Evolutionary conservation across 2,797 vertebrate species (phyloP).

Genomic region (Ispidina picta): DNA sequence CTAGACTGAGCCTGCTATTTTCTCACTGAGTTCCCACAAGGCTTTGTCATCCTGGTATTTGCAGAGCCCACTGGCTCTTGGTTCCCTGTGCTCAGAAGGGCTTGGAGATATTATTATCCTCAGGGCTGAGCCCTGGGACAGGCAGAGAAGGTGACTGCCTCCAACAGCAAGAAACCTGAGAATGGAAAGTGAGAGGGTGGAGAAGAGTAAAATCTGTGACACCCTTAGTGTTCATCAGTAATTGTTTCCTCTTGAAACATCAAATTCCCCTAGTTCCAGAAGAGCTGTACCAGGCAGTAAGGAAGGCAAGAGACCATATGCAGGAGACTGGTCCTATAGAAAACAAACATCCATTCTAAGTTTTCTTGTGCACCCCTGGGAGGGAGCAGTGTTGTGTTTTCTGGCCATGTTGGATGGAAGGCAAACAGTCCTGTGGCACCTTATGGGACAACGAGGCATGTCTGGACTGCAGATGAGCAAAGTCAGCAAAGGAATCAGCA

Average conservation of each 20-base stretch:
- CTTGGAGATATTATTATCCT: background rate
- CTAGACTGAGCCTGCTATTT: background rate
- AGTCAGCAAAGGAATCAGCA: background rate
- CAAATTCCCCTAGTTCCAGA: background rate
- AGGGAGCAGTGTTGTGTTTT: background rate
- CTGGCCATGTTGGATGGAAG: background rate
- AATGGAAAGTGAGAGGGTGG: background rate
- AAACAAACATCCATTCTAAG: background rate
- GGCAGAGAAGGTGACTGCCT: conserved; percentile 10
- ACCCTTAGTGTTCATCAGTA: background rate
- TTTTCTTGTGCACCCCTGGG: background rate
- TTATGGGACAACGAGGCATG: background rate
- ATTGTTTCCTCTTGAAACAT: background rate
- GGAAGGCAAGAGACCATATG: background rate
- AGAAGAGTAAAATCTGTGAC: background rate
- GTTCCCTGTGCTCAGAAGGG: background rate
- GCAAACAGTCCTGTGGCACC: background rate
- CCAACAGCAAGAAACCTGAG: background rate
- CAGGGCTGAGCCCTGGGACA: background rate
- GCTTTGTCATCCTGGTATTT: background rate
- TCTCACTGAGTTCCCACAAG: background rate
- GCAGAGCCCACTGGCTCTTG: background rate
- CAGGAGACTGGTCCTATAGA: background rate
- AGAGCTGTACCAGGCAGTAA: background rate
- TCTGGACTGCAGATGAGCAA: background rate